Base-by-base conservation (phyloP, 1,140 invertebrate genomes). In the Cyphomyrmex costatus region DNA sequence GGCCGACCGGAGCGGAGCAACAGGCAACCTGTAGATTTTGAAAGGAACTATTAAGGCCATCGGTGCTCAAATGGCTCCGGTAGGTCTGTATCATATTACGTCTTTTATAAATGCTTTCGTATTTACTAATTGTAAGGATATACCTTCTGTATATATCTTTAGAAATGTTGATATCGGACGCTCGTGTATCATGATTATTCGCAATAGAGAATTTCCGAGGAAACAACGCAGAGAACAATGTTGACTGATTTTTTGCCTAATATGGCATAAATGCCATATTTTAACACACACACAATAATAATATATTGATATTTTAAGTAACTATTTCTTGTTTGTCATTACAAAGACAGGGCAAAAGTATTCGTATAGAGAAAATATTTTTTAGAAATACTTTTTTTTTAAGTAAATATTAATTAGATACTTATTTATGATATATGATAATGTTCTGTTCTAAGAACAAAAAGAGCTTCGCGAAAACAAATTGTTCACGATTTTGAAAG, bases 11-110 rank as follows among this genome's bases (percentile, higher is more conserved):
- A 53, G 46, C 33, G 65, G 79, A 83, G 79, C 79, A 83, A 83
- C 79, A 83, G 68, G 79, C 79, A 27, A 83, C 68, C 79, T 83
- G 79, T 83, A 83, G 79, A 83, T 74, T 60, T 60, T 68, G 19
- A 14, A 24, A 6, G 46, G 30, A 14, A 74, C 2, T 46, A 60
- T 83, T 61, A 33, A 60, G 24, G 12, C 36, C 36, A 74, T 33
- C 12, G 61, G 14, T 46, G 36, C 24, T 63, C 19, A 3, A 42
- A 36, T 6, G 36, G 14, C 16, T 56, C 7, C 6, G 27, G 14
- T 1, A 19, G 53, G 8, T 42, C 10, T 7, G 14, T 68, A 19
- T n/a, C 14, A n/a, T 5, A 21, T 30, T 27, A 30, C 14, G 14
- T 3, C n/a, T 14, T 19, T 66, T n/a, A 14, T 4, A 36, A 53